These are phyloP conservation scores for Cynaeus angustus DNA, from an alignment of 2,888 invertebrate genomes.

Conservation along the genomic window DNA sequence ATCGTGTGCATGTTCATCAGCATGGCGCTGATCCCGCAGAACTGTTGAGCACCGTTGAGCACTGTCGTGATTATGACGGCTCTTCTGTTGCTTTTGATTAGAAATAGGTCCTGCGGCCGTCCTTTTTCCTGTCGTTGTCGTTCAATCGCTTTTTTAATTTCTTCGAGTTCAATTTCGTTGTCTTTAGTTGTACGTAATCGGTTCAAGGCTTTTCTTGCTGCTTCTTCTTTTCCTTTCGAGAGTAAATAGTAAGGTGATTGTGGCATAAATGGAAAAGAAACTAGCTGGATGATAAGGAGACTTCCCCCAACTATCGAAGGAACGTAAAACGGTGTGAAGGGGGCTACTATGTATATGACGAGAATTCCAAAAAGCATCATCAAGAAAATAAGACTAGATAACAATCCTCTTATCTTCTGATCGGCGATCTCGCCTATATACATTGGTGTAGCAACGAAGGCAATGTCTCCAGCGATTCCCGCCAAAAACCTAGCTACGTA, in stretches of 20 bases:
- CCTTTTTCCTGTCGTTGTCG: constrained; percentile 66
- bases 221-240: constrained; percentile 61
- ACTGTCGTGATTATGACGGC: constrained; percentile 68
- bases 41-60: too few relatives aligned
- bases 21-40: too few relatives aligned
- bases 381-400: constrained; percentile 67
- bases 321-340: constrained; percentile 65
- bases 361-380: constrained; percentile 68
- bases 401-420: constrained; percentile 67
- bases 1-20: constrained; percentile 70
- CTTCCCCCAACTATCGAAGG: constrained; percentile 65
- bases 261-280: constrained; percentile 68
- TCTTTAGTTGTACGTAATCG: constrained; percentile 61
- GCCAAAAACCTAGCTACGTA: constrained; percentile 65
- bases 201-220: constrained; percentile 64
- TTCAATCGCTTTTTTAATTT: constrained; percentile 65
- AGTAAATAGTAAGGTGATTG: constrained; percentile 69
- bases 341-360: constrained; percentile 63
- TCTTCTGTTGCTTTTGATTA: constrained; percentile 66
- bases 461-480: constrained; percentile 68
- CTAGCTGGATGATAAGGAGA: constrained; percentile 62
- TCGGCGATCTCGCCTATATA: constrained; percentile 70
- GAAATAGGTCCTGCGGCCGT: constrained; percentile 65
- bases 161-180: constrained; percentile 64
- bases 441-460: constrained; percentile 69